phyloP scores from a whole-genome alignment of 1,140 invertebrate genomes.

The Anoplophora glabripennis region DNA sequence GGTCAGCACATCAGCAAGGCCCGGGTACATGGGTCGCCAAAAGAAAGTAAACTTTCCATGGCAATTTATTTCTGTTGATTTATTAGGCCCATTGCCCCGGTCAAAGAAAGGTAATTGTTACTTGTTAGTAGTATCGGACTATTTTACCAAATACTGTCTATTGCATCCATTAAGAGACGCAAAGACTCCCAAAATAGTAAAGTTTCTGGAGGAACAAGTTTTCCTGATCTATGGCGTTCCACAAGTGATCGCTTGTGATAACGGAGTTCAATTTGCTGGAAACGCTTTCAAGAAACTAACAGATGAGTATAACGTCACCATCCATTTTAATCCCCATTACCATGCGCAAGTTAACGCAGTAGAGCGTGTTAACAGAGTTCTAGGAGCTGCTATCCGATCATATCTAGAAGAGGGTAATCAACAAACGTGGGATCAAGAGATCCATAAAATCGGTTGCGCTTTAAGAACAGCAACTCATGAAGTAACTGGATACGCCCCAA shows the following conservation, averaged over 20 bases:
- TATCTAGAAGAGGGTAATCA: conserved; percentile 24
- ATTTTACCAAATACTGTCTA: conserved; percentile 27
- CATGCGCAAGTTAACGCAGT: conserved; percentile 16
- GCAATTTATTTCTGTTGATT: conserved; percentile 38
- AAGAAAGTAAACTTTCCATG: conserved; percentile 21
- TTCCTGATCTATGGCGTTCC: conserved; percentile 25
- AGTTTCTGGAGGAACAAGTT: conserved; percentile 17
- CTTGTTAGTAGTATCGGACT: conserved; percentile 42
- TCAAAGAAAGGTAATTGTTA: conserved; percentile 35
- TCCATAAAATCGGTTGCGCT: conserved; percentile 11
- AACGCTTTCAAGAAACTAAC: conserved; percentile 5
- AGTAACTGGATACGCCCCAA: conserved; percentile 19
- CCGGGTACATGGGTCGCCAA: conserved; percentile 22
- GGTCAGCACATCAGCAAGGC: not conserved
- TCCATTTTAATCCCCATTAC: conserved; percentile 6
- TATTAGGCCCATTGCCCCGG: conserved; percentile 45
- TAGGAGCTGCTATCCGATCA: conserved; percentile 14
- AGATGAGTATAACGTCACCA: not conserved
- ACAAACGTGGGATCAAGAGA: conserved; percentile 10
- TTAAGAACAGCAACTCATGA: conserved; percentile 21
- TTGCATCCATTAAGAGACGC: conserved; percentile 12
- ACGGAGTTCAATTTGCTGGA: conserved; percentile 26
- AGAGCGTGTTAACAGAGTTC: conserved; percentile 15
- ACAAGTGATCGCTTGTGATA: conserved; percentile 23
- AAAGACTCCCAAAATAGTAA: conserved; percentile 9